These are phyloP conservation scores for Babyrousa celebensis DNA, from an alignment of 2,797 vertebrate species.

Conservation along the genomic window DNA sequence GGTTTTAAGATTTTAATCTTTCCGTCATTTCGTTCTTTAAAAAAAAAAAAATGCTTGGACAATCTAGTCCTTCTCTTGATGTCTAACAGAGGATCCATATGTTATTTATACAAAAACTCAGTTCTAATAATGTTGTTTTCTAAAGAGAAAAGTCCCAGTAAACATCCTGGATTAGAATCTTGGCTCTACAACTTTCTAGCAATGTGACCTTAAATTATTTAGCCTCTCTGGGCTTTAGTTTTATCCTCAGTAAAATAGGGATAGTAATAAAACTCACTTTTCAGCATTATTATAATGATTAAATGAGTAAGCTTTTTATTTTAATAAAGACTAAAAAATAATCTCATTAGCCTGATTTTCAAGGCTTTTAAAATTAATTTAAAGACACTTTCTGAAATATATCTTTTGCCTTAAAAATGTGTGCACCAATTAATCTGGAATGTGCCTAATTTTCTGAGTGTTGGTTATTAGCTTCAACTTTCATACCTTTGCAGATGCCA, in stretches of 20 bases:
- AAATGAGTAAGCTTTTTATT: constrained; percentile 10
- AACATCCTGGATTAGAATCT: neutral
- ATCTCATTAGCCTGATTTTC: constrained; percentile 1
- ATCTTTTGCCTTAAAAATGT: neutral
- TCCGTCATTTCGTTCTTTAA: neutral
- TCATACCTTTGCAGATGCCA: neutral
- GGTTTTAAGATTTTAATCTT: neutral
- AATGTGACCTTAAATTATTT: constrained; percentile 42
- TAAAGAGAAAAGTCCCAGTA: neutral
- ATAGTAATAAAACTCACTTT: neutral
- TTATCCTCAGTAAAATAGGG: constrained; percentile 36
- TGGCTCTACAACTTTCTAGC: neutral
- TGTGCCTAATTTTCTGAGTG: neutral
- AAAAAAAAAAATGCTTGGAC: neutral
- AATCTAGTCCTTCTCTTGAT: neutral
- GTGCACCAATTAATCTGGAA: neutral
- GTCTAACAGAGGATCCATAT: neutral
- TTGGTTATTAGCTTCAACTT: neutral
- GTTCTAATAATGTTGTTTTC: neutral
- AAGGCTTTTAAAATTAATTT: neutral
- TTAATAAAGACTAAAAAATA: constrained; percentile 52
- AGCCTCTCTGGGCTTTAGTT: neutral
- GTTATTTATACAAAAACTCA: neutral
- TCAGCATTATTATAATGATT: neutral
- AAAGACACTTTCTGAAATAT: neutral